Percentiles rank a stretch among this genome's conserved stretches.
phyloP scores from a whole-genome alignment of 2,888 invertebrate species.

The Caenorhabditis doughertyi region DNA sequence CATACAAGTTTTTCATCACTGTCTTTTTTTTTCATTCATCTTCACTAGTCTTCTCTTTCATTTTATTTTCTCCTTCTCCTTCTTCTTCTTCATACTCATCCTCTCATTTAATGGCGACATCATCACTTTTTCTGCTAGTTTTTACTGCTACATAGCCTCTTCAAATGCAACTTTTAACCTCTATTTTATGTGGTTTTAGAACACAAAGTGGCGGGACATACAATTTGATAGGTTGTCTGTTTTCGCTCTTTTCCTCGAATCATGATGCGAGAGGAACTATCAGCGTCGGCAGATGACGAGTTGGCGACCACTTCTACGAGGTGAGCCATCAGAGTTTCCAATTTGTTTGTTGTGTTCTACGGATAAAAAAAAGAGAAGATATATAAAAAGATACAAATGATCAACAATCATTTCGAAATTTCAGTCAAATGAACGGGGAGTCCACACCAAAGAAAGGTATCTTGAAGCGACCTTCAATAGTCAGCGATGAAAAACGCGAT shows the following conservation, averaged over 20 bases:
- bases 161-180: slow-evolving; percentile 29
- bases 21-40: slow-evolving; percentile 11
- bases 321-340: slow-evolving; percentile 30
- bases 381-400: neutral
- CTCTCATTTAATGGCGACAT: slow-evolving; percentile 61
- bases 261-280: slow-evolving; percentile 58
- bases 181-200: slow-evolving; percentile 25
- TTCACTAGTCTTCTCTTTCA: slow-evolving; percentile 5
- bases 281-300: slow-evolving; percentile 65
- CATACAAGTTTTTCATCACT: slow-evolving; percentile 51
- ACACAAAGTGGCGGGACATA: slow-evolving; percentile 59
- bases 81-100: too few relatives aligned
- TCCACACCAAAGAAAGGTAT: slow-evolving; percentile 76
- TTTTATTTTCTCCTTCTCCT: slow-evolving; percentile 21
- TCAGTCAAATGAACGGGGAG: slow-evolving; percentile 61
- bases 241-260: slow-evolving; percentile 21
- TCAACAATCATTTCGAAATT: slow-evolving; percentile 8
- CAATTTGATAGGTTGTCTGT: slow-evolving; percentile 44
- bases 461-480: slow-evolving; percentile 72
- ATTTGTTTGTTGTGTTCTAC: slow-evolving; percentile 42
- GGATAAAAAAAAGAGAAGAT: slow-evolving; percentile 1
- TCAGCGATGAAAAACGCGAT: slow-evolving; percentile 60
- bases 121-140: slow-evolving; percentile 39
- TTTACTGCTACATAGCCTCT: slow-evolving; percentile 14
- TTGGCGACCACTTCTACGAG: slow-evolving; percentile 63